Conservation (phyloP, 2,797 vertebrate species). For the Gouania willdenowi region DNA sequence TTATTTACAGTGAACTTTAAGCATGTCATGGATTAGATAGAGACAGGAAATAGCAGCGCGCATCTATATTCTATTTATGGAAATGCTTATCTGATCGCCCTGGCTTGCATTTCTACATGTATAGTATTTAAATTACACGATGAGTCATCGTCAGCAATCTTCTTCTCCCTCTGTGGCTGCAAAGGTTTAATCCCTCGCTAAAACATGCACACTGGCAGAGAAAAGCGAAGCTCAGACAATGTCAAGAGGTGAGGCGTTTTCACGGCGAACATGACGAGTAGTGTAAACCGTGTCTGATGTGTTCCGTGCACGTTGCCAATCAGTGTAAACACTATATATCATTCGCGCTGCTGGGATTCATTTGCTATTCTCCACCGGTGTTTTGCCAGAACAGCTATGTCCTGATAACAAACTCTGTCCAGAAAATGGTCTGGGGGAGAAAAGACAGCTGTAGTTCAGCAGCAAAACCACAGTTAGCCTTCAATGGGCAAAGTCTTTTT, state of each 20-base stretch:
- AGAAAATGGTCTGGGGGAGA: background rate
- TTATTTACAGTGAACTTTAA: conserved; percentile 67
- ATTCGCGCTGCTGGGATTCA: conserved; percentile 38
- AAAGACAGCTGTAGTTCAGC: no score
- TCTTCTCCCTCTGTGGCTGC: conserved; percentile 23
- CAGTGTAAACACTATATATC: conserved; percentile 35
- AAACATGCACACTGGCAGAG: conserved; percentile 17
- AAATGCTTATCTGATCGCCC: conserved; percentile 59
- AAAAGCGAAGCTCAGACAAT: conserved; percentile 38
- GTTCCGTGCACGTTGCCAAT: conserved; percentile 34
- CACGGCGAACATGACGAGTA: conserved; percentile 25
- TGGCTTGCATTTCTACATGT: conserved; percentile 55
- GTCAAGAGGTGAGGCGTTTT: conserved; percentile 35
- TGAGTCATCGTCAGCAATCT: conserved; percentile 36
- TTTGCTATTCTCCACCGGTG: conserved; percentile 19
- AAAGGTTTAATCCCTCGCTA: conserved; percentile 34
- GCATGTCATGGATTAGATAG: conserved; percentile 77
- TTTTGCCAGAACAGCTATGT: conserved; percentile 22
- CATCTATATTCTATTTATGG: conserved; percentile 65
- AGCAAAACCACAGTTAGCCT: no score
- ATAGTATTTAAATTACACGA: conserved; percentile 50
- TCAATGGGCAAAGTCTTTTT: no score
- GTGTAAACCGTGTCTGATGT: conserved; percentile 39
- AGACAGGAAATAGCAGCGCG: conserved; percentile 70
- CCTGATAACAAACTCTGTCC: conserved; percentile 15